phyloP scores from a whole-genome alignment of 2,888 invertebrate species.

The Asteroscopus sphinx region DNA sequence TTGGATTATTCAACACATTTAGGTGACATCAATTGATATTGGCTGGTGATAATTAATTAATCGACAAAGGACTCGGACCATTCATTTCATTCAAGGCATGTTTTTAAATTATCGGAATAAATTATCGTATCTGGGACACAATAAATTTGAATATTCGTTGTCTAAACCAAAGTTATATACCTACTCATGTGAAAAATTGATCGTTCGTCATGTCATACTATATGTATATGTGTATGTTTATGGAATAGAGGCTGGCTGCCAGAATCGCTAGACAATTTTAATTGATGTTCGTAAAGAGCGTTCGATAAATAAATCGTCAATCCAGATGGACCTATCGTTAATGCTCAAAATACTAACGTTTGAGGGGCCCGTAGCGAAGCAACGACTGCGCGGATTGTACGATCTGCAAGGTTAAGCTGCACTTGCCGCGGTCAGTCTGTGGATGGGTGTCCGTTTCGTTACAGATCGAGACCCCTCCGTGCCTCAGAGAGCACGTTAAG shows the following conservation, averaged over 20 bases:
- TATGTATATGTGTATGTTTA: background rate
- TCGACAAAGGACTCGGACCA: constrained; percentile 7
- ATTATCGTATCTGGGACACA: constrained; percentile 10
- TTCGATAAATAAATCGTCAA: background rate
- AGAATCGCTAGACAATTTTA: constrained; percentile 2
- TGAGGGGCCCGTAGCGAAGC: too few relatives aligned
- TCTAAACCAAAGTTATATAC: background rate
- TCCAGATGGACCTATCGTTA: background rate
- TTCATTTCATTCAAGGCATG: constrained; percentile 18
- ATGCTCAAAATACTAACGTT: background rate
- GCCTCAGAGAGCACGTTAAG: too few relatives aligned
- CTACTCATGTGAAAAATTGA: background rate
- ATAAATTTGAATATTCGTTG: background rate
- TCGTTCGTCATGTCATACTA: background rate
- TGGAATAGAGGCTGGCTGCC: background rate
- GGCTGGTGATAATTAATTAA: constrained; percentile 12
- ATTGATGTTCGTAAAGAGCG: background rate
- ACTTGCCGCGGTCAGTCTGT: too few relatives aligned
- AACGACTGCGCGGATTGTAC: too few relatives aligned
- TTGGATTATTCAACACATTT: constrained; percentile 1
- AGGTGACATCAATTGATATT: constrained; percentile 4
- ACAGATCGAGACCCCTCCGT: too few relatives aligned
- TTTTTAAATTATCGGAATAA: constrained; percentile 7
- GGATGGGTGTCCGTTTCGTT: too few relatives aligned
- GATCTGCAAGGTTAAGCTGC: too few relatives aligned